Conservation (phyloP, 2,888 invertebrate species). For the Microctonus aethiopoides region DNA sequence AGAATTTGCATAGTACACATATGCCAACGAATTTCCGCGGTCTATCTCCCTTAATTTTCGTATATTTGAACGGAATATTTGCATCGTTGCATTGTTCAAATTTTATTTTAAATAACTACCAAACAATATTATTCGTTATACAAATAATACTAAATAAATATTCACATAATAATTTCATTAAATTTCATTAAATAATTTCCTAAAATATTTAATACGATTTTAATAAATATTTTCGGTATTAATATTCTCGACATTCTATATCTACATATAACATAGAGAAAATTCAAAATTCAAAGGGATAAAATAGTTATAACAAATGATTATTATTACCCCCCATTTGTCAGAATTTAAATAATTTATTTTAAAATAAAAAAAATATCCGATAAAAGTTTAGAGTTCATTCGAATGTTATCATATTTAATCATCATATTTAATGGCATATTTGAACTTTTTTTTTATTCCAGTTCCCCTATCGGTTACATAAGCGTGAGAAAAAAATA, state of each 20-base stretch:
- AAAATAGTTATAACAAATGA: too few species aligned
- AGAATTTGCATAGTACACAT: conserved; percentile 21
- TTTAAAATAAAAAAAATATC: background rate
- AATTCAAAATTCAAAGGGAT: too few species aligned
- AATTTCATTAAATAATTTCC: too few species aligned
- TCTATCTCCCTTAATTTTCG: conserved; percentile 13
- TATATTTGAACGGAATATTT: background rate
- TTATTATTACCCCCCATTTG: too few species aligned
- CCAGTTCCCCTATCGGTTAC: background rate
- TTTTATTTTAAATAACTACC: background rate
- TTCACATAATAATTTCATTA: background rate
- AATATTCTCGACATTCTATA: too few species aligned
- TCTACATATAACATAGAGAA: too few species aligned
- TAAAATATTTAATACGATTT: too few species aligned
- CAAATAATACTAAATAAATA: background rate
- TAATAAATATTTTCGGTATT: too few species aligned
- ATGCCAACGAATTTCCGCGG: background rate
- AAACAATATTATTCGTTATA: background rate
- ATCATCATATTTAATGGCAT: background rate
- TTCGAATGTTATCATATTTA: background rate
- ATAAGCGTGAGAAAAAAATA: background rate
- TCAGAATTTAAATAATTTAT: background rate
- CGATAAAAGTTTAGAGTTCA: background rate
- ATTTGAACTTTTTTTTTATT: background rate
- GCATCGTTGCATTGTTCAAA: background rate